These are phyloP conservation scores for Pseudomyrmex flavicornis DNA, from an alignment of 1,140 invertebrate species.

Conservation along the genomic window DNA sequence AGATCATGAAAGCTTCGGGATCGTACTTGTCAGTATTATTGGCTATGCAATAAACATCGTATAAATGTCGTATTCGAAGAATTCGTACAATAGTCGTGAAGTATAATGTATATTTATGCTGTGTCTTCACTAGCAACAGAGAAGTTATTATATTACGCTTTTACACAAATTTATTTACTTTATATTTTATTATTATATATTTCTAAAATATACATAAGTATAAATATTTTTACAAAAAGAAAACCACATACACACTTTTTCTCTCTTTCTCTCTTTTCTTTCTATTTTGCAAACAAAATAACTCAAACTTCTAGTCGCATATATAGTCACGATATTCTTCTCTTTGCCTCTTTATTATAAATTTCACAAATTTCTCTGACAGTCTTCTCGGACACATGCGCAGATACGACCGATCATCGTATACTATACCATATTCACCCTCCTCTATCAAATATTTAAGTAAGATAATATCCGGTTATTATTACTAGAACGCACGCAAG, in stretches of 20 bases:
- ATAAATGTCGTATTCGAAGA: constrained; percentile 1
- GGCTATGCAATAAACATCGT: constrained; percentile 56
- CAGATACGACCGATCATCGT: background rate
- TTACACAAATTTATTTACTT: background rate
- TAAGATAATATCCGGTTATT: background rate
- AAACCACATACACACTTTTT: too few relatives aligned
- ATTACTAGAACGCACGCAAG: background rate
- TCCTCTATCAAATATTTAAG: constrained; percentile 31
- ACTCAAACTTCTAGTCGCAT: background rate
- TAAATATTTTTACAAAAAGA: background rate
- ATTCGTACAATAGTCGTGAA: constrained; percentile 23
- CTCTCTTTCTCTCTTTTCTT: background rate
- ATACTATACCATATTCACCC: background rate
- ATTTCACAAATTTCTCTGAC: background rate
- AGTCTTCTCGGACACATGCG: too few relatives aligned
- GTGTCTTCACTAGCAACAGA: constrained; percentile 14
- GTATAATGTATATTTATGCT: constrained; percentile 13
- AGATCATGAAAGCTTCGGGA: constrained; percentile 68
- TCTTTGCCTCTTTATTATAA: background rate
- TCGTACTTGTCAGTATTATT: constrained; percentile 65
- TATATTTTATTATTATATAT: background rate
- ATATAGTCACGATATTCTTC: background rate
- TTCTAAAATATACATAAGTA: too few relatives aligned
- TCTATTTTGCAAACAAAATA: background rate
- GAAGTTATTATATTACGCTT: background rate